Conservation (phyloP, 2,113 vertebrate genomes). For the Thomomys bottae region DNA sequence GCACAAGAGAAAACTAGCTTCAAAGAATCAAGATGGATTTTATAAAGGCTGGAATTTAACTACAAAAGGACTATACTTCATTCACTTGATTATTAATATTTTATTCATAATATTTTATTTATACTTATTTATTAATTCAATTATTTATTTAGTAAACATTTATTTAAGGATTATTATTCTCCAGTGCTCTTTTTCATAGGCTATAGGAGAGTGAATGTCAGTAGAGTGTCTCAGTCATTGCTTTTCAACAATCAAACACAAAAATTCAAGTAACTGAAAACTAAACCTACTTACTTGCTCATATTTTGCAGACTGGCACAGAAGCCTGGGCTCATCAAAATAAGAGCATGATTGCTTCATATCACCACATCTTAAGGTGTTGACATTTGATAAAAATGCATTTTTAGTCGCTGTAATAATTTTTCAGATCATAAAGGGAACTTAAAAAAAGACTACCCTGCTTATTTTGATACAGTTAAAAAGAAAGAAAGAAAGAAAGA, state of each 20-base stretch:
- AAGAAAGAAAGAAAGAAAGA: background rate
- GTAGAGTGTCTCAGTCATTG: background rate
- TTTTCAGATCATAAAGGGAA: slow-evolving; percentile 14
- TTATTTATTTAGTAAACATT: slow-evolving; percentile 2
- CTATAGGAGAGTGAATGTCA: background rate
- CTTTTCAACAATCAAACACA: background rate
- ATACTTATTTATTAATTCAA: background rate
- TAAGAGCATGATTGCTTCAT: background rate
- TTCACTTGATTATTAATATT: background rate
- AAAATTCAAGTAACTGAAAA: slow-evolving; percentile 33
- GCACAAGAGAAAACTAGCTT: background rate
- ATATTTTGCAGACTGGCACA: background rate
- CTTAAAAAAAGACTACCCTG: background rate
- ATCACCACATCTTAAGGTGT: background rate
- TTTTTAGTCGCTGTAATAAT: slow-evolving; percentile 24
- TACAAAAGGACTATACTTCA: slow-evolving; percentile 2
- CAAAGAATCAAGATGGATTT: background rate
- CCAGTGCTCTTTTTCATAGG: background rate
- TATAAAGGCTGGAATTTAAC: slow-evolving; percentile 24
- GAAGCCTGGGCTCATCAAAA: background rate
- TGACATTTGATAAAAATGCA: slow-evolving; percentile 27
- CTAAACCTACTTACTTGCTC: background rate
- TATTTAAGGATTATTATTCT: background rate
- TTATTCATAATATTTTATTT: background rate
- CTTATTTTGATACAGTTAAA: background rate